A percentile compares a stretch with the other conserved stretches of the same genome.
These are phyloP conservation scores for Aspidiotus destructor DNA, from an alignment of 2,888 invertebrate genomes.

Conservation along the genomic window DNA sequence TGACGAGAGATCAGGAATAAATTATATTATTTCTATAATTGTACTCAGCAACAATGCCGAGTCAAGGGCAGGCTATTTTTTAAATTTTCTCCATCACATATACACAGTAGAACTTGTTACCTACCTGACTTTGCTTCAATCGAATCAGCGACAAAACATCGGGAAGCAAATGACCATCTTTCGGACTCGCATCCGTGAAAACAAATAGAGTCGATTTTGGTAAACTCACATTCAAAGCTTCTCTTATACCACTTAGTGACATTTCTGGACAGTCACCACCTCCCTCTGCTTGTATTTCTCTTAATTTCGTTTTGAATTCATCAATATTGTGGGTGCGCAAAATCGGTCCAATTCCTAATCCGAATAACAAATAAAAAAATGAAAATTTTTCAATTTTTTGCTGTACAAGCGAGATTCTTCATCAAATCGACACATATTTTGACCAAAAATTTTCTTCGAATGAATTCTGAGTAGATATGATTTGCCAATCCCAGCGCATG, in stretches of 20 bases:
- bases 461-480: too few species aligned
- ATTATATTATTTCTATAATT: neutral
- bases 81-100: slow-evolving; percentile 34
- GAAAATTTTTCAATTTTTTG: too few species aligned
- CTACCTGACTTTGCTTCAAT: slow-evolving; percentile 60
- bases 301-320: slow-evolving; percentile 50
- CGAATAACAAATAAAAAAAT: too few species aligned
- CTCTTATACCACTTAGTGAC: slow-evolving; percentile 55
- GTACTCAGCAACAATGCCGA: neutral
- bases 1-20: slow-evolving; percentile 43
- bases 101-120: too few species aligned
- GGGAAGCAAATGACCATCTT: slow-evolving; percentile 54
- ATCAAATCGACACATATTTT: too few species aligned
- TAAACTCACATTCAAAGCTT: slow-evolving; percentile 54
- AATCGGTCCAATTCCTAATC: slow-evolving; percentile 54
- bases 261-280: slow-evolving; percentile 69
- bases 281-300: slow-evolving; percentile 52
- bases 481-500: too few species aligned
- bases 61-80: neutral
- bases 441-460: too few species aligned
- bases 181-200: slow-evolving; percentile 64
- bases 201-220: slow-evolving; percentile 63
- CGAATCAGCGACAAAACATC: slow-evolving; percentile 58
- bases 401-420: too few species aligned
- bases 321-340: slow-evolving; percentile 54